Conservation (phyloP, 1,140 invertebrate species). For the Coelopa frigida region DNA sequence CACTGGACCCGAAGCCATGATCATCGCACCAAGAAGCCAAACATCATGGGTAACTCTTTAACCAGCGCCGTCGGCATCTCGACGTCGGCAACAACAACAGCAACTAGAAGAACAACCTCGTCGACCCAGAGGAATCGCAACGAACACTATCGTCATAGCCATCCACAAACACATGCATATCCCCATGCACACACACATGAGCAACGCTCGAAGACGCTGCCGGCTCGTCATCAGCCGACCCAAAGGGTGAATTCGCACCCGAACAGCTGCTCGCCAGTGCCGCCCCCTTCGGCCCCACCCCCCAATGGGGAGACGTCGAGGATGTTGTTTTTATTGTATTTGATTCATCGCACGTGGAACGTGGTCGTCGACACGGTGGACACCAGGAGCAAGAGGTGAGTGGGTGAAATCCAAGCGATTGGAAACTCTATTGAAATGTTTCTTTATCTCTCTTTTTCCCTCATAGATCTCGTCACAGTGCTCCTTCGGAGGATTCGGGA, state of each 20-base stretch:
- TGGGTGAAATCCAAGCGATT: background rate
- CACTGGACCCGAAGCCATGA: no score
- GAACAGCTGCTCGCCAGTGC: no score
- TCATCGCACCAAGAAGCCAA: no score
- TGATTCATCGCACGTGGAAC: conserved; percentile 65
- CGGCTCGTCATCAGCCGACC: conserved; percentile 9
- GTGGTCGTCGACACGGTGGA: conserved; percentile 55
- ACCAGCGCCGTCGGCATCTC: no score
- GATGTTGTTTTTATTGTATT: conserved; percentile 57
- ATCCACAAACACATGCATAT: no score
- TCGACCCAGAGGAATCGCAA: no score
- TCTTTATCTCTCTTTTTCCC: background rate
- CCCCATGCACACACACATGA: no score
- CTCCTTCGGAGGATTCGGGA: background rate
- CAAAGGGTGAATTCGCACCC: no score
- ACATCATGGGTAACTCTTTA: no score
- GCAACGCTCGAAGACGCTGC: conserved; percentile 14
- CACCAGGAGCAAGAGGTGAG: conserved; percentile 49
- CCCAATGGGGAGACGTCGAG: conserved; percentile 48
- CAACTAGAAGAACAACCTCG: no score
- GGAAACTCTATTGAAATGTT: background rate
- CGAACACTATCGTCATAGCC: no score
- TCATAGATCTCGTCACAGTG: conserved; percentile 7
- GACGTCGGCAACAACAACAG: no score
- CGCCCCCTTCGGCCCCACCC: conserved; percentile 9